phyloP scores from a whole-genome alignment of 2,888 invertebrate genomes.

The Tiliacea citrago region DNA sequence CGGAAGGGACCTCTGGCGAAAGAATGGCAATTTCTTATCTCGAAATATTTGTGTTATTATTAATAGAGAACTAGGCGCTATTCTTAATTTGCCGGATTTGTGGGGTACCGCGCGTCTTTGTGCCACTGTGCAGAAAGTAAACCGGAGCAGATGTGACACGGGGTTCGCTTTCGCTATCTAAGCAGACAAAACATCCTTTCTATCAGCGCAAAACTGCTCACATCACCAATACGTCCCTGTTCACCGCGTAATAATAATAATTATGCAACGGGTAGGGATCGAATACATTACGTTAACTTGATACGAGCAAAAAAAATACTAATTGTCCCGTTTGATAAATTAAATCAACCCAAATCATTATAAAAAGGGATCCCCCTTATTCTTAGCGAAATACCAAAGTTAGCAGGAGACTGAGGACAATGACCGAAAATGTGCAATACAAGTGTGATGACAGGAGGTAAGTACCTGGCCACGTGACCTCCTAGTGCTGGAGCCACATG shows the following conservation, averaged over 20 bases:
- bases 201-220: conserved; percentile 71
- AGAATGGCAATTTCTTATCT: conserved; percentile 90
- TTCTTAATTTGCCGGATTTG: conserved; percentile 85
- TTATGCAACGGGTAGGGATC: conserved; percentile 70
- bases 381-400: conserved; percentile 42
- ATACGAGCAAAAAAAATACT: conserved; percentile 54
- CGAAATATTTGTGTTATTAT: conserved; percentile 85
- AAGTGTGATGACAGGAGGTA: conserved; percentile 79
- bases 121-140: conserved; percentile 77
- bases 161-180: conserved; percentile 75
- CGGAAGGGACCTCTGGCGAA: conserved; percentile 88
- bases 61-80: conserved; percentile 82
- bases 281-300: conserved; percentile 66
- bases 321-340: conserved; percentile 69
- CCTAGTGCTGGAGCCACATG: conserved; percentile 79
- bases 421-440: conserved; percentile 75
- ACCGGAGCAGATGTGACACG: conserved; percentile 87
- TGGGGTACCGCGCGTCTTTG: conserved; percentile 76
- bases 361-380: conserved; percentile 31
- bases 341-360: conserved; percentile 65
- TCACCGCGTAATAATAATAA: conserved; percentile 75
- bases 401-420: conserved; percentile 61
- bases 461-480: conserved; percentile 85
- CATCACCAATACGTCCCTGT: conserved; percentile 78
- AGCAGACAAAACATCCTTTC: conserved; percentile 80